Evolutionary conservation across 1,140 invertebrate species (phyloP).

Genomic region (Agrilus planipennis): DNA sequence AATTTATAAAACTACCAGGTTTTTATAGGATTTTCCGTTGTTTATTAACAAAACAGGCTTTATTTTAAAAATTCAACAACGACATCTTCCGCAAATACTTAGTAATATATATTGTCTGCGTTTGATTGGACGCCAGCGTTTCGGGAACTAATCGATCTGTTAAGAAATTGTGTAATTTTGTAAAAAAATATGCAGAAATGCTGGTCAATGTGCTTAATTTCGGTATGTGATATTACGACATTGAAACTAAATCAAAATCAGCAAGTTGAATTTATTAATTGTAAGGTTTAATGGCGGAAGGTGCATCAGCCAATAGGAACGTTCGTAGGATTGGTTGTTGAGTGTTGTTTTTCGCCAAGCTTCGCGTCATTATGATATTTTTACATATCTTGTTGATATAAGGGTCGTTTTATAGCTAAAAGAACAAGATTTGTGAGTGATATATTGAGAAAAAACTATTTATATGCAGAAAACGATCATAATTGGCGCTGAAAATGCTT

Average conservation of each 20-base stretch:
- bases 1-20: slow-evolving; percentile 6
- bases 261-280: slow-evolving; percentile 19
- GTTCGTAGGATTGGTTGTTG: slow-evolving; percentile 43
- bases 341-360: slow-evolving; percentile 34
- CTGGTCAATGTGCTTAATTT: slow-evolving; percentile 5
- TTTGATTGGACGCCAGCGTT: slow-evolving; percentile 14
- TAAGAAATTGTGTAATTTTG: slow-evolving; percentile 11
- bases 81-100: slow-evolving; percentile 19
- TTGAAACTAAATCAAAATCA: too few relatives aligned
- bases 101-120: slow-evolving; percentile 11
- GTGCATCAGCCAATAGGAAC: slow-evolving; percentile 45
- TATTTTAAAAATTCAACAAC: slow-evolving; percentile 9
- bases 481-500: slow-evolving; percentile 28
- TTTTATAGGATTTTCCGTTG: slow-evolving; percentile 5
- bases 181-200: neutral
- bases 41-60: slow-evolving; percentile 7
- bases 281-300: slow-evolving; percentile 48
- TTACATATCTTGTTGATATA: slow-evolving; percentile 35
- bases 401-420: slow-evolving; percentile 14
- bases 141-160: slow-evolving; percentile 17
- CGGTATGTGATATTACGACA: too few relatives aligned
- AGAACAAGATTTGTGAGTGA: slow-evolving; percentile 6
- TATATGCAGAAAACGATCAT: slow-evolving; percentile 2
- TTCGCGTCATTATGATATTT: slow-evolving; percentile 47
- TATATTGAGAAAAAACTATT: slow-evolving; percentile 8